Evolutionary conservation across 2,113 vertebrate species (phyloP).

Genomic region (Steatornis caripensis): DNA sequence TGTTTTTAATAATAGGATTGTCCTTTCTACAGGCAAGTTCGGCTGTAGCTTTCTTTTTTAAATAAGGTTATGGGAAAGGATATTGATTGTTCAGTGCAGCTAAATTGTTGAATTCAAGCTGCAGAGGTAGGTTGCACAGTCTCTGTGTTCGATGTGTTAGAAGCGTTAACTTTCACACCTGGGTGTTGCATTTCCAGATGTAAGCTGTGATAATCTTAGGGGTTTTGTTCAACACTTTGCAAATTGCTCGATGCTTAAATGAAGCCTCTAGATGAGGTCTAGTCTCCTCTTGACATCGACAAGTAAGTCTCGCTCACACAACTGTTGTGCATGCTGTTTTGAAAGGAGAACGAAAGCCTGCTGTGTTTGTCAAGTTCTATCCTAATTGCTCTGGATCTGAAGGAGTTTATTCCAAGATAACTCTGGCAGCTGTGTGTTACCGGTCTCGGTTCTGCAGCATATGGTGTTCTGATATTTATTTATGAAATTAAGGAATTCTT

Average conservation of each 20-base stretch:
- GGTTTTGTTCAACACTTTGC: constrained; percentile 19
- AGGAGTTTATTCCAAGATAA: not conserved
- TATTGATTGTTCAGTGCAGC: not conserved
- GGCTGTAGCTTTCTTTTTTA: not conserved
- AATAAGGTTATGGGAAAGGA: not conserved
- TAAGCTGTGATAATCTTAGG: constrained; percentile 4
- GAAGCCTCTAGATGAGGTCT: not conserved
- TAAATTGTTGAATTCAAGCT: not conserved
- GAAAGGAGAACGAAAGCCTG: not conserved
- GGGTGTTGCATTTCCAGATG: not conserved
- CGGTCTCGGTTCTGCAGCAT: not conserved
- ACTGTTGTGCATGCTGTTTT: not conserved
- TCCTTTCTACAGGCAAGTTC: not conserved
- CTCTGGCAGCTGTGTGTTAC: not conserved
- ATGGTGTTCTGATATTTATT: not conserved
- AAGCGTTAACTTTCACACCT: constrained; percentile 9
- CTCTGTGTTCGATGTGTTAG: not conserved
- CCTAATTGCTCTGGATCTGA: not conserved
- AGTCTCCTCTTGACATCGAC: not conserved
- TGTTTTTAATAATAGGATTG: not conserved
- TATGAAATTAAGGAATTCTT: not conserved
- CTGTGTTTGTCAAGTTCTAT: not conserved
- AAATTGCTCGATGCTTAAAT: not conserved
- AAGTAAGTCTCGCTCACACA: not conserved
- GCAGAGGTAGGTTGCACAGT: not conserved